These are phyloP conservation scores for Montifringilla adamsi DNA, from an alignment of 2,113 vertebrate genomes.

Conservation along the genomic window DNA sequence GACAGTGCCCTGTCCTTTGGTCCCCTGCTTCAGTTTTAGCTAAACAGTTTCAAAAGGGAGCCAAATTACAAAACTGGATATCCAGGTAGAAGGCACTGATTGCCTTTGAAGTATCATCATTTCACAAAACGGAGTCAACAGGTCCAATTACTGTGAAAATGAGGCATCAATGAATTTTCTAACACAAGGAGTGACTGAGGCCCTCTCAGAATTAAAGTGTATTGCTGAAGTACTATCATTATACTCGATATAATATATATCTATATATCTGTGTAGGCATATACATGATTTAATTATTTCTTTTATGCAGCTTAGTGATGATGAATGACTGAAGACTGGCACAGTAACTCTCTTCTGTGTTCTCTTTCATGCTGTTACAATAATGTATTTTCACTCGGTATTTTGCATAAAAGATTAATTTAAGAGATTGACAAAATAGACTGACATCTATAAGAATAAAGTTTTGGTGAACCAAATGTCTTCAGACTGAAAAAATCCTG, in stretches of 20 bases:
- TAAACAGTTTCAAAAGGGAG: background rate
- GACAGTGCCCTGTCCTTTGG: background rate
- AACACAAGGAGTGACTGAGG: background rate
- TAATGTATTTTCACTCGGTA: background rate
- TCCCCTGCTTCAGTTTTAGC: background rate
- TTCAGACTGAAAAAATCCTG: background rate
- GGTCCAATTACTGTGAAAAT: background rate
- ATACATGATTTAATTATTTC: background rate
- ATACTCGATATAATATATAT: background rate
- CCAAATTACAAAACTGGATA: background rate
- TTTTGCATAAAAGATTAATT: background rate
- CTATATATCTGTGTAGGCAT: background rate
- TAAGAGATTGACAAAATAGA: background rate
- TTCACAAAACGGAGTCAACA: background rate
- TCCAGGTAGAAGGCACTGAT: background rate
- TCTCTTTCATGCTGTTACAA: background rate
- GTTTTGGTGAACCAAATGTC: background rate
- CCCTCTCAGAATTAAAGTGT: background rate
- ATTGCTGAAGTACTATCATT: background rate
- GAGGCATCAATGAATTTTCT: background rate
- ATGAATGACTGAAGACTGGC: background rate
- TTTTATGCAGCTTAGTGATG: background rate
- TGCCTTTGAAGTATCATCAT: background rate
- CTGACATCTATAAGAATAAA: background rate
- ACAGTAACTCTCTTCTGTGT: background rate